Evolutionary conservation across 2,888 invertebrate species (phyloP), one percentile per base, ranked within the genome.

Genomic region (Neocrepidodera transversa): DNA sequence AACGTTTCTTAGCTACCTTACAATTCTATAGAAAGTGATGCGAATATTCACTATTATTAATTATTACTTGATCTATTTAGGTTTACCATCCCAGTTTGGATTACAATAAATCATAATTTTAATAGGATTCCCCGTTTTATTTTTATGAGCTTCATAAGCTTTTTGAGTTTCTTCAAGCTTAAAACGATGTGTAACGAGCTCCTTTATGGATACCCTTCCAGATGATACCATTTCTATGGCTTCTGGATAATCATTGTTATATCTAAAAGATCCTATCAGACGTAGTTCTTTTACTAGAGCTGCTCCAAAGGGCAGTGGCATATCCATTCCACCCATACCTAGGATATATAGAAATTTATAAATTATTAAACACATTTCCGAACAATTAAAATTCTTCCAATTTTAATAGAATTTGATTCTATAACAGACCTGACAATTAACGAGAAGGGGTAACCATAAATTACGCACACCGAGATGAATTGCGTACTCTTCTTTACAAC

Each of bases 191-290:
- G 93, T 92, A 13, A 95, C 87, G 57, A 95, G 80, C 2, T 89
- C 87, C 74, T 91, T 92, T n/a, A 92, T 87, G 78, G 93, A 83
- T 23, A 92, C 83, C 77, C 85, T 86, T 1, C 92, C 91, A 63
- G 86, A 86, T 1, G 91, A 85, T 0, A 94, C 87, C 80, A 95
- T 81, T 0, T 88, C 85, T 63, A 95, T 79, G 0, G 94, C 92
- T 58, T 87, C 86, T 0, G 87, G 83, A 80, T 94, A 94, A 73
- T 92, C 92, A 79, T 95, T 95, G 60, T 86, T 91, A 76, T 97
- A 97, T 78, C 97, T 85, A 81, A 97, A 97, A 60, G 94, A 88
- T 61, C 97, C 97, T 60, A 90, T 84, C 65, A 97, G 90, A 79
- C 96, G 95, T 8, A 97, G 89, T 82, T 97, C 97, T 53, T 93